Evolutionary conservation across 2,888 invertebrate species (phyloP), one percentile per base, ranked within the genome.

Genomic region (Chloroclystis v-ata): DNA sequence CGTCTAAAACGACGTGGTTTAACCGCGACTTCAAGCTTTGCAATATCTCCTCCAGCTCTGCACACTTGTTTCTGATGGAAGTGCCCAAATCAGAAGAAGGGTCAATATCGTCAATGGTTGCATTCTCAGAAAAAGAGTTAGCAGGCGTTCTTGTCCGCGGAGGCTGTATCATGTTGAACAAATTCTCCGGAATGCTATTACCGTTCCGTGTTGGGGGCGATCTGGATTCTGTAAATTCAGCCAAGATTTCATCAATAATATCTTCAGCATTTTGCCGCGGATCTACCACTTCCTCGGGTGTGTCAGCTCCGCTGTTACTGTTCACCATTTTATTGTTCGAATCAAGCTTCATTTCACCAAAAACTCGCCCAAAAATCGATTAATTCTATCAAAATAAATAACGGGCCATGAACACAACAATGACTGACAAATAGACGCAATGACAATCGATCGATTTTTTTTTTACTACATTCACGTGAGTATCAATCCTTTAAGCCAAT

Each of bases 261-360:
- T 86, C 87, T 63, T 86, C 86, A 2, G 87, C 87, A 54, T 85
- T 86, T 63, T 86, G 86, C 33, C 86, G 75, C 38, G 84, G 80
- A 50, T 85, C 85, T 29, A 79, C 74, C 6, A 79, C 77, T 49
- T 85, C 86, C 52, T 87, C 88, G 1, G 86, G 78, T 20, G 79
- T 74, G 40, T 83, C 84, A 9, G 82, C 69, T 32, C 82, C 79
- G 54, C 76, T 77, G 43, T 85, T 85, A 58, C 75, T 83, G 58
- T 79, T 83, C 55, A 85, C 82, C 77, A 84, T 75, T 63, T 89
- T 87, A 62, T 88, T 84, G 68, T 89, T 88, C 9, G 88, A 85
- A 55, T 89, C 89, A 48, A 88, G 66, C 76, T 87, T 89, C 89
- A 89, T 89, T 69, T 37, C 49, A 52, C 41, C 28, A 39, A 35